phyloP scores from a whole-genome alignment of 2,113 vertebrate genomes.

The Thinocorus orbignyianus region DNA sequence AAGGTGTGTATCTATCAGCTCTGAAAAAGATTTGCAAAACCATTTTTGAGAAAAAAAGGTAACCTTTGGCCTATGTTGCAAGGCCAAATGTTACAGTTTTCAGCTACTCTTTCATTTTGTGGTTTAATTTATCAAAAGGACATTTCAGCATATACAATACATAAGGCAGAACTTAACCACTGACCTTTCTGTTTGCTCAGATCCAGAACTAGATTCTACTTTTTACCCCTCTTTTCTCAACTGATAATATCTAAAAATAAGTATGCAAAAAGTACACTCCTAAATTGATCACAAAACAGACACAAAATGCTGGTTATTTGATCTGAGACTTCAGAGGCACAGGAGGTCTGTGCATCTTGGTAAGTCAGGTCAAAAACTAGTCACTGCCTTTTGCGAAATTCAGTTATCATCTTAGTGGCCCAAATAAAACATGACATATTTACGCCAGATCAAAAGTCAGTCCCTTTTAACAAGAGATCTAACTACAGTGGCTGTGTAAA shows the following conservation, averaged over 20 bases:
- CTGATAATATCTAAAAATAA: not conserved
- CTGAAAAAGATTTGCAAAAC: constrained; percentile 88
- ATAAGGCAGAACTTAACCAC: constrained; percentile 1
- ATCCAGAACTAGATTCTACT: not conserved
- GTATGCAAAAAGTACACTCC: not conserved
- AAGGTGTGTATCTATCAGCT: constrained; percentile 89
- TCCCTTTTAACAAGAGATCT: not conserved
- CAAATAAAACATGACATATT: not conserved
- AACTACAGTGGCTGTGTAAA: not conserved
- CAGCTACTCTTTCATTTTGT: constrained; percentile 26
- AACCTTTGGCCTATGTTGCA: constrained; percentile 68
- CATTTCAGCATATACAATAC: constrained; percentile 50
- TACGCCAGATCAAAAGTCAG: not conserved
- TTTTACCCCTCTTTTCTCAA: not conserved
- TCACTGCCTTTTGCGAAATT: constrained; percentile 4
- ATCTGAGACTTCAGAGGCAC: constrained; percentile 4
- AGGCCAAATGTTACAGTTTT: constrained; percentile 48
- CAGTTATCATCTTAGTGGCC: not conserved
- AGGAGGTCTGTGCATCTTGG: not conserved
- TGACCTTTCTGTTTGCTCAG: constrained; percentile 18
- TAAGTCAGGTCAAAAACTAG: not conserved
- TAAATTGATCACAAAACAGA: not conserved
- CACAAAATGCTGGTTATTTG: not conserved
- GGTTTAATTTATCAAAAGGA: constrained; percentile 32
- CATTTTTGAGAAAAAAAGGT: constrained; percentile 83